Base-by-base conservation (phyloP, 2,113 vertebrate species). In the Oreochromis niloticus region DNA sequence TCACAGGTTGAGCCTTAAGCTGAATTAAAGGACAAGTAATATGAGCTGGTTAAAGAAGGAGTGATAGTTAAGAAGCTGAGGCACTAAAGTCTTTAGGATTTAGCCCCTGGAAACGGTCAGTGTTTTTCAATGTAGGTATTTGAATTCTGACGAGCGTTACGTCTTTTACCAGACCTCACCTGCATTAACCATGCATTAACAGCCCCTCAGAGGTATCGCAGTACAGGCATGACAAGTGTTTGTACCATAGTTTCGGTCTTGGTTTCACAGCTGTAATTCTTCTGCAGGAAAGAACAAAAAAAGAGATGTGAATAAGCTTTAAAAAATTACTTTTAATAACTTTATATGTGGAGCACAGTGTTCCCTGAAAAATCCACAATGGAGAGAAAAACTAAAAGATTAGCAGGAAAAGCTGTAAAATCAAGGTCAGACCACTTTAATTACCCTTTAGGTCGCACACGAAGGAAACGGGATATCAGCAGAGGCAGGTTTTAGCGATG, bases 211-310 rank as follows among this genome's bases (percentile, higher is more conserved):
- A 30, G 41, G 22, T 46, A 46, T 73, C 8, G 1, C 39, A 11
- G 68, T 73, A 11, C 22, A 27, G 3, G 22, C 6, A 17, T 73
- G 22, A 46, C 22, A 16, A 27, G 13, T 75, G 71, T 50, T 75
- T 50, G 9, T 12, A 4, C 12, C 43, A 13, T 12, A 27, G 68
- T 48, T 73, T 73, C 41, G 0, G n/a, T 71, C 11, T 71, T 1
- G 0, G 0, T 78, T 78, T 50, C 24, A 17, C 2, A 19, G 16
- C 46, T 30, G 43, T 50, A 48, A 75, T 0, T 48, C 11, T 30
- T 17, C 14, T 75, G 9, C 24, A 32, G 71, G 71, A 50, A 48
- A 75, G 24, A 75, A 48, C 16, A 75, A 16, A 5, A 5, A 75
- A 75, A 75, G 9, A 46, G 19, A 24, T 50, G 6, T 59, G 16